Percentiles rank a stretch among this genome's conserved stretches.
Conservation (phyloP, 2,888 invertebrate species). For the Tethea ocularis region DNA sequence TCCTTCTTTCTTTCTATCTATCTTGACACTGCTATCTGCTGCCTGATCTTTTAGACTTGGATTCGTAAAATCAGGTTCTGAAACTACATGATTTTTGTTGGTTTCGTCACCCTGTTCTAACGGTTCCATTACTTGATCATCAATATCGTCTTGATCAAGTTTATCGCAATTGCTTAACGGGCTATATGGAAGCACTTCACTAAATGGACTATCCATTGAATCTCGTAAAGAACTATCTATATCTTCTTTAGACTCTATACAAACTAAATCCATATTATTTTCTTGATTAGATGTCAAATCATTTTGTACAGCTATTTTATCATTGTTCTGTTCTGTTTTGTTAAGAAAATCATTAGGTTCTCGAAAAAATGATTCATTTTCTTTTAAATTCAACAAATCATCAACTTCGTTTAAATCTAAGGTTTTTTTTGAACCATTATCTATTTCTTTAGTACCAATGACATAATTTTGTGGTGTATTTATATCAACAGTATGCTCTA, state of each 20-base stretch:
- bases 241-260: not conserved
- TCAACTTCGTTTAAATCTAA: not conserved
- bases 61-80: too few species aligned
- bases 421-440: not conserved
- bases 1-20: not conserved
- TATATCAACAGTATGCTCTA: not conserved
- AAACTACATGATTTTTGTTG: not conserved
- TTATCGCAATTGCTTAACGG: slow-evolving; percentile 49
- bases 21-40: not conserved
- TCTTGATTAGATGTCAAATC: not conserved
- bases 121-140: not conserved
- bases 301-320: not conserved
- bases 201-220: not conserved
- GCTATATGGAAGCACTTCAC: slow-evolving; percentile 1
- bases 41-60: not conserved
- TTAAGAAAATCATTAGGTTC: not conserved
- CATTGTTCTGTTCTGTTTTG: not conserved
- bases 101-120: not conserved
- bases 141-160: slow-evolving; percentile 26
- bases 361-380: not conserved
- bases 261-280: not conserved
- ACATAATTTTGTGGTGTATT: not conserved
- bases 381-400: not conserved
- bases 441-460: not conserved
- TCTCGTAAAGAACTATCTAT: not conserved